These are phyloP conservation scores for Eupithecia abbreviata DNA, from an alignment of 2,888 invertebrate genomes.

Conservation along the genomic window DNA sequence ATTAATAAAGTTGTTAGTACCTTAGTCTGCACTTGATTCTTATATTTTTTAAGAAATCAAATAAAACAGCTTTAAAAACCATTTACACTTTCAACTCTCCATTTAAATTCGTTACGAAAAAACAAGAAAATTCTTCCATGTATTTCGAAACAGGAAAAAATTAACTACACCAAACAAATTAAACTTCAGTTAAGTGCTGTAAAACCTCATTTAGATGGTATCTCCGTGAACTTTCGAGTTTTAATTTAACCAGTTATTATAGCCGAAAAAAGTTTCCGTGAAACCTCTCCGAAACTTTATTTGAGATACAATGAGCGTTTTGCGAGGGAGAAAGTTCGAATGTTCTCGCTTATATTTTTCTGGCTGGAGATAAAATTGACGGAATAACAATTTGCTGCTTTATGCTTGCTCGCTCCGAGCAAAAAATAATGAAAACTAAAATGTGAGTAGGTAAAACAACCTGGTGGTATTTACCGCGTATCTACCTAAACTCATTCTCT, in stretches of 20 bases:
- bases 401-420: background rate
- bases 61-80: background rate
- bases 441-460: background rate
- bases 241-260: constrained; percentile 63
- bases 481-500: background rate
- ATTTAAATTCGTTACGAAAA: background rate
- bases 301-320: constrained; percentile 62
- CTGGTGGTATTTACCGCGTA: background rate
- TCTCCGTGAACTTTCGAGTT: constrained; percentile 47
- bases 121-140: constrained; percentile 24
- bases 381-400: constrained; percentile 40
- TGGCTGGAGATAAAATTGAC: constrained; percentile 50
- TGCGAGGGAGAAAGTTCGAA: constrained; percentile 65
- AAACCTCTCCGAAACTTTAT: constrained; percentile 53
- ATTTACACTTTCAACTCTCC: background rate
- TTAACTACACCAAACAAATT: constrained; percentile 42
- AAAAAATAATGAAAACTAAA: background rate
- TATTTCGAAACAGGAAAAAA: constrained; percentile 30
- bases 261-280: constrained; percentile 47
- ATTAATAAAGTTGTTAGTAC: no score
- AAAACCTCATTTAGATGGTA: constrained; percentile 43
- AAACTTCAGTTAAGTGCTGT: constrained; percentile 42
- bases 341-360: constrained; percentile 57
- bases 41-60: background rate
- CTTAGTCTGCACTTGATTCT: background rate